phyloP scores from a whole-genome alignment of 2,797 vertebrate genomes.

The Chiroxiphia lanceolata region DNA sequence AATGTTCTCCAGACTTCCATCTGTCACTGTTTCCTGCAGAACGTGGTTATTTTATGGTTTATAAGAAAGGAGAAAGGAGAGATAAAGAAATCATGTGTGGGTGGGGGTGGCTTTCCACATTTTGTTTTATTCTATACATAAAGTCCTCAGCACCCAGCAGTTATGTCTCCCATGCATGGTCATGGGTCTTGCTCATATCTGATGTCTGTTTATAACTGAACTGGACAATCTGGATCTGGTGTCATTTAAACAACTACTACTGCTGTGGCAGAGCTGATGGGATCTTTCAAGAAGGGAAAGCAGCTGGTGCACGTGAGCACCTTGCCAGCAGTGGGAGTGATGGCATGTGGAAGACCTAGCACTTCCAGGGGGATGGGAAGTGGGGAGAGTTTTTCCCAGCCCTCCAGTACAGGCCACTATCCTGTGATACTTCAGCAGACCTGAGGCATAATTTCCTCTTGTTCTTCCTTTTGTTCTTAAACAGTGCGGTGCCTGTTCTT shows the following conservation, averaged over 20 bases:
- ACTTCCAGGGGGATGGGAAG: background rate
- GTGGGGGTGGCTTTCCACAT: background rate
- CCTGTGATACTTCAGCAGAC: background rate
- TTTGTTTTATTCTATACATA: background rate
- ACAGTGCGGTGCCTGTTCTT: fast-evolving
- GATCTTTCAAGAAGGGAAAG: background rate
- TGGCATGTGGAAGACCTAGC: background rate
- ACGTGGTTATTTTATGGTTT: background rate
- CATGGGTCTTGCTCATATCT: background rate
- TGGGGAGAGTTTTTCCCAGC: background rate
- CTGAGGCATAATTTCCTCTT: background rate
- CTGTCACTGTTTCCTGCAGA: background rate
- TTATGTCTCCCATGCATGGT: background rate
- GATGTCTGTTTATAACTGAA: background rate
- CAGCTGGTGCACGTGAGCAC: fast-evolving
- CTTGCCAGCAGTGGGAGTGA: fast-evolving
- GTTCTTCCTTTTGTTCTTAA: background rate
- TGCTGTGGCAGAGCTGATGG: background rate
- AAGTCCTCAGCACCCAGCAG: background rate
- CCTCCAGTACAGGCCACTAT: background rate
- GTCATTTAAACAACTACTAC: background rate
- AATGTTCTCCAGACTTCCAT: background rate
- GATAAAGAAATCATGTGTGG: background rate
- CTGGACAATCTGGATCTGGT: background rate
- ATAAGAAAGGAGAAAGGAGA: background rate